These are phyloP conservation scores for Polylopha cassiicola DNA, from an alignment of 2,888 invertebrate species.

Conservation along the genomic window DNA sequence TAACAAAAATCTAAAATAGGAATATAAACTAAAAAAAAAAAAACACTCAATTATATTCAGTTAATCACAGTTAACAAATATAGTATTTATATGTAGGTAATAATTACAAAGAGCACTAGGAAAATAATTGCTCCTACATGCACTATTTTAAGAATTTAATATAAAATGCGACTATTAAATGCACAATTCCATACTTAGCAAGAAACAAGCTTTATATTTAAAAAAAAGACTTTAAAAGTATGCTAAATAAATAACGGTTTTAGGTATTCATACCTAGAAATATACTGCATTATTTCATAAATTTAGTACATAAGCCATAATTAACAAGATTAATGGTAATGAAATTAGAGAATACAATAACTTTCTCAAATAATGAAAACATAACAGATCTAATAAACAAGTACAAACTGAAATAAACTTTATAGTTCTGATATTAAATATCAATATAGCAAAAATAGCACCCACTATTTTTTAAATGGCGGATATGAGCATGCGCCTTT, in stretches of 20 bases:
- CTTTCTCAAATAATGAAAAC: too few relatives aligned
- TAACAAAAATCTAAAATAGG: conserved; percentile 24
- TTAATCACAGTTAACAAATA: conserved; percentile 17
- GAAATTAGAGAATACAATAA: too few relatives aligned
- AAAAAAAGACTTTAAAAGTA: conserved; percentile 7
- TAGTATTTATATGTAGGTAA: conserved; percentile 10
- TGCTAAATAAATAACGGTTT: conserved; percentile 2
- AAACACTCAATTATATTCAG: conserved; percentile 12
- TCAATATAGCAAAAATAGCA: too few relatives aligned
- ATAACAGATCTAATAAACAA: too few relatives aligned
- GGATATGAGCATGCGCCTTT: too few relatives aligned
- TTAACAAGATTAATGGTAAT: too few relatives aligned
- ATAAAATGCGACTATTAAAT: conserved; percentile 27
- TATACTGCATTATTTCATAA: too few relatives aligned
- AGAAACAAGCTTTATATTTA: conserved; percentile 1
- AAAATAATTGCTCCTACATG: not conserved
- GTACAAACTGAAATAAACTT: too few relatives aligned
- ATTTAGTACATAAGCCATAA: too few relatives aligned
- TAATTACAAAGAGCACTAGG: conserved; percentile 5
- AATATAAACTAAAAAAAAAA: conserved; percentile 16
- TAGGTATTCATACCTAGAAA: conserved; percentile 6
- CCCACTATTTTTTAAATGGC: too few relatives aligned
- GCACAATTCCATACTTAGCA: conserved; percentile 14
- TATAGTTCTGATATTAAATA: too few relatives aligned
- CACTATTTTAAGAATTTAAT: conserved; percentile 7